phyloP scores from a whole-genome alignment of 1,140 invertebrate species.

The Drosophila kohkoa region DNA sequence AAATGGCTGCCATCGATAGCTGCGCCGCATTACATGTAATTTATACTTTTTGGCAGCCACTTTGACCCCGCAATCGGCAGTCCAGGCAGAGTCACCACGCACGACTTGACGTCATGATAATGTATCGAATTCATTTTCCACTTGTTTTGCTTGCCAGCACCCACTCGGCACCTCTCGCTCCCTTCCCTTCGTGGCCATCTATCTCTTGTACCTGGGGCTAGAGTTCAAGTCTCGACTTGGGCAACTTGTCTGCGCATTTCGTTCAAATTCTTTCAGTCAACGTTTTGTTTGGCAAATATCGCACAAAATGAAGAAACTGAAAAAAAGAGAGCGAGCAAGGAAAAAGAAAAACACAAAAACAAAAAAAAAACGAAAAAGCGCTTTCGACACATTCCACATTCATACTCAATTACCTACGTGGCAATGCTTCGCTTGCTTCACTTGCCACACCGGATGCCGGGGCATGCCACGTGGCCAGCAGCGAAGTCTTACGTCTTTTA shows the following conservation, averaged over 20 bases:
- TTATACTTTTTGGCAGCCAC: constrained; percentile 78
- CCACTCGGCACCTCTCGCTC: constrained; percentile 5
- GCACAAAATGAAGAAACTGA: constrained; percentile 33
- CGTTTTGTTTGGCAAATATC: constrained; percentile 78
- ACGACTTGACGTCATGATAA: constrained; percentile 81
- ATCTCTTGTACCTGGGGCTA: constrained; percentile 13
- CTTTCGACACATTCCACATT: constrained; percentile 81
- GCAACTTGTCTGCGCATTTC: constrained; percentile 15
- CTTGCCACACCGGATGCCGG: constrained; percentile 24
- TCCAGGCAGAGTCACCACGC: constrained; percentile 55
- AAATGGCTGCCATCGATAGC: constrained; percentile 74
- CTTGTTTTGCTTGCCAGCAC: constrained; percentile 74
- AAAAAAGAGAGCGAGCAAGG: background rate
- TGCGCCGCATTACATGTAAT: constrained; percentile 70
- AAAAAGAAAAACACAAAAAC: background rate
- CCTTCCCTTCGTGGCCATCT: background rate
- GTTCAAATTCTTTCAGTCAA: constrained; percentile 23
- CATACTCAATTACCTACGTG: constrained; percentile 82
- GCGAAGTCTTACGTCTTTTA: background rate
- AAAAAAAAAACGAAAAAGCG: constrained; percentile 22
- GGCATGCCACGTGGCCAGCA: constrained; percentile 45
- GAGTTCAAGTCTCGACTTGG: constrained; percentile 11
- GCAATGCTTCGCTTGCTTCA: constrained; percentile 30
- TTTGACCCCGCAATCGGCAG: constrained; percentile 24
- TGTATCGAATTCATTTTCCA: constrained; percentile 83